These are phyloP conservation scores for Eubasilissa splendida DNA, from an alignment of 2,888 invertebrate species.

Conservation along the genomic window DNA sequence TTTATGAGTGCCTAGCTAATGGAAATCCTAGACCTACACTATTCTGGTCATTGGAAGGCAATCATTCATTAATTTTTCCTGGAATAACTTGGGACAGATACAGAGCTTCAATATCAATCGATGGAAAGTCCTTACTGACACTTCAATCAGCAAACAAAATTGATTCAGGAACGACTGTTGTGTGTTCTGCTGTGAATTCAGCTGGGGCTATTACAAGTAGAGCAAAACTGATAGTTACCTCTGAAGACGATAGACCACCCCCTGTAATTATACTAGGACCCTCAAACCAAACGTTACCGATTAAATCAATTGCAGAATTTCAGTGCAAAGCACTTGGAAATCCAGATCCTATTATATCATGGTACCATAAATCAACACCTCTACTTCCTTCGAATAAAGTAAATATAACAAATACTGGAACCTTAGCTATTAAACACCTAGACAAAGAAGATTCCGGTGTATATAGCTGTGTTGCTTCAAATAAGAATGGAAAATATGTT, in stretches of 20 bases:
- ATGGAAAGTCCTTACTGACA: slow-evolving; percentile 76
- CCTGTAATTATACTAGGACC: slow-evolving; percentile 93
- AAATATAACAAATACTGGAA: slow-evolving; percentile 81
- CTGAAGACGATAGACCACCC: slow-evolving; percentile 88
- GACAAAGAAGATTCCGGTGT: slow-evolving; percentile 81
- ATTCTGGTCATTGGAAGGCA: slow-evolving; percentile 93
- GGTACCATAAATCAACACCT: slow-evolving; percentile 86
- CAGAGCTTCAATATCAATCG: slow-evolving; percentile 77
- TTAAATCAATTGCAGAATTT: slow-evolving; percentile 88
- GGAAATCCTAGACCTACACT: slow-evolving; percentile 89
- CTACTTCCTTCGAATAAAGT: slow-evolving; percentile 79
- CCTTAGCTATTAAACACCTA: slow-evolving; percentile 82
- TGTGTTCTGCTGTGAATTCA: slow-evolving; percentile 90
- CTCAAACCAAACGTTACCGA: slow-evolving; percentile 93
- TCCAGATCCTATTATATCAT: slow-evolving; percentile 85
- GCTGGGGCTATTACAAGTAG: slow-evolving; percentile 88
- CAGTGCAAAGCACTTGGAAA: slow-evolving; percentile 88
- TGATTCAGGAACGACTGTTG: slow-evolving; percentile 81
- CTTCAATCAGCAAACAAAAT: slow-evolving; percentile 78
- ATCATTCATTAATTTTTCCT: slow-evolving; percentile 85
- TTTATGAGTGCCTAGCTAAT: slow-evolving; percentile 85
- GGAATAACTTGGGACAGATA: slow-evolving; percentile 82
- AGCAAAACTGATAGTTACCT: slow-evolving; percentile 84
- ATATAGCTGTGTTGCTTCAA: slow-evolving; percentile 88
- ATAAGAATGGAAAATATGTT: slow-evolving; percentile 89